Evolutionary conservation across 2,113 vertebrate genomes (phyloP).

Genomic region (Daubentonia madagascariensis): DNA sequence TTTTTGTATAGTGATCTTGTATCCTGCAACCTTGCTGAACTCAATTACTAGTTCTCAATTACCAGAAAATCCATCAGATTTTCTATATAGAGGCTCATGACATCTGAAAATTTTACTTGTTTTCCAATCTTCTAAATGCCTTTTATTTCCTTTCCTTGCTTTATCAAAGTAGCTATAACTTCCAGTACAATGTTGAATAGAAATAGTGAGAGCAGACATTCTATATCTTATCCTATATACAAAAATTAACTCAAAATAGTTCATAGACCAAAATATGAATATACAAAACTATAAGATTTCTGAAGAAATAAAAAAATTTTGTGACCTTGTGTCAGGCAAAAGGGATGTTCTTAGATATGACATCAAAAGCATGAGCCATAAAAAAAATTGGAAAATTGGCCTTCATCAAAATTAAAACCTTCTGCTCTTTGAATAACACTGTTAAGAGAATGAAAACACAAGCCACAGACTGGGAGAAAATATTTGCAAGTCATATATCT

Average conservation of each 20-base stretch:
- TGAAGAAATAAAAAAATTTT: not conserved
- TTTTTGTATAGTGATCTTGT: slow-evolving; percentile 20
- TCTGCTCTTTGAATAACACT: not conserved
- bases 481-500: not conserved
- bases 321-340: not conserved
- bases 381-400: not conserved
- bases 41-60: not conserved
- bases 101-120: not conserved
- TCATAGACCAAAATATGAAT: not conserved
- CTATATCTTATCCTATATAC: not conserved
- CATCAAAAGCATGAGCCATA: not conserved
- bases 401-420: not conserved
- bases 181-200: not conserved
- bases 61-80: not conserved
- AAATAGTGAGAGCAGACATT: not conserved
- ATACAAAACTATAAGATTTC: not conserved
- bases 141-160: not conserved
- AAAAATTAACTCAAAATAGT: not conserved
- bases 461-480: not conserved
- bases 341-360: not conserved
- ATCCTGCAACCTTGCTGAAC: not conserved
- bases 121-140: not conserved
- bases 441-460: not conserved
- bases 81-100: not conserved
- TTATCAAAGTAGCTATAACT: not conserved